Evolutionary conservation across 1,140 invertebrate species (phyloP).

Genomic region (Daktulosphaira vitifoliae): DNA sequence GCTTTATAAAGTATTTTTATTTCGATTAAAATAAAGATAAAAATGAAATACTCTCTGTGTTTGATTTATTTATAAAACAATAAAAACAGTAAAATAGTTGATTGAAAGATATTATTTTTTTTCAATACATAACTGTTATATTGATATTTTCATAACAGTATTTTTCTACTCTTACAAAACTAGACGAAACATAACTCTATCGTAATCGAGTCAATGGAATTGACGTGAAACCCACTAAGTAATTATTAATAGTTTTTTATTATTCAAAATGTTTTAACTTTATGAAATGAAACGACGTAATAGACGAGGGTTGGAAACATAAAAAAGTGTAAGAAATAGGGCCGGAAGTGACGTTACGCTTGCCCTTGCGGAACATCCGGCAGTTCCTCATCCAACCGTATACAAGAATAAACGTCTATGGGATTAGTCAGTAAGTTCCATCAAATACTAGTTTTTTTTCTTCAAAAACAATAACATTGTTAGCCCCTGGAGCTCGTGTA

Average conservation of each 20-base stretch:
- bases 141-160: too few relatives aligned
- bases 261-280: constrained; percentile 9
- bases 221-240: background rate
- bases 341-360: constrained; percentile 30
- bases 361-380: constrained; percentile 33
- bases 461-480: constrained; percentile 1
- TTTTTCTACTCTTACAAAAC: too few relatives aligned
- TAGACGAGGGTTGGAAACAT: constrained; percentile 7
- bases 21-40: too few relatives aligned
- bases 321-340: constrained; percentile 4
- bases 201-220: background rate
- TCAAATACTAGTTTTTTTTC: constrained; percentile 16
- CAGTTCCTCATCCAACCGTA: constrained; percentile 27
- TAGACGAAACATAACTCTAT: too few relatives aligned
- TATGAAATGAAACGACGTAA: background rate
- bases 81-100: too few relatives aligned
- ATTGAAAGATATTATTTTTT: too few relatives aligned
- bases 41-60: too few relatives aligned
- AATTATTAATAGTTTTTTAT: constrained; percentile 7
- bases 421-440: constrained; percentile 27
- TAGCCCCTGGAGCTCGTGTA: too few relatives aligned
- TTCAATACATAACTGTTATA: too few relatives aligned
- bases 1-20: too few relatives aligned
- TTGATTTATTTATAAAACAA: too few relatives aligned
- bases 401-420: constrained; percentile 8